Base-by-base conservation (phyloP, 2,113 vertebrate genomes). In the Thunnus thynnus region DNA sequence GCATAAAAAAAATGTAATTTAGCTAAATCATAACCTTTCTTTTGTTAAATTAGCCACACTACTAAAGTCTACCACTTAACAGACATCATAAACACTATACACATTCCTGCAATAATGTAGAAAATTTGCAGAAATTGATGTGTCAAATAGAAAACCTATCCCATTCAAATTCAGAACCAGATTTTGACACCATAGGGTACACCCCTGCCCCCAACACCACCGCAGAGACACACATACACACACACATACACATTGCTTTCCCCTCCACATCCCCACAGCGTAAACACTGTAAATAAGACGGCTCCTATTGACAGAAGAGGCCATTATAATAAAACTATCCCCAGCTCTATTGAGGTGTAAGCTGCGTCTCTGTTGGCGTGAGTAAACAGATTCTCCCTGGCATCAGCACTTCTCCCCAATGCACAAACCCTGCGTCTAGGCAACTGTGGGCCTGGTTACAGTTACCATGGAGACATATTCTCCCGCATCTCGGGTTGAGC, bases 401-500 rank as follows among this genome's bases (percentile, higher is more conserved):
- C 80, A 78, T 93, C 92, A 92, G 91, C 88, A 86, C 51, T 86
- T 91, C 84, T 88, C 62, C 83, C 76, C 50, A 17, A 70, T 14
- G 67, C 82, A 76, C 50, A 72, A 80, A 77, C 69, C 80, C 85
- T 65, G 91, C 88, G 71, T 89, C 90, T 85, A 92, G 88, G 94
- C 91, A 95, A 94, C 94, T 81, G 82, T 79, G 80, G 82, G 82
- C 85, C 86, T 92, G 89, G 91, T 83, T 92, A 90, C 90, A 64
- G 94, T 95, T 95, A 72, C 95, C 90, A 95, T 95, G 93, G 95
- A 90, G 87, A 95, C 78, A 16, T 44, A 75, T 67, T 87, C 47
- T 82, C 4, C 5, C 36, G 79, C 62, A 67, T 78, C 18, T 0
- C 56, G 61, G 80, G 82, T 73, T 30, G 51, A 68, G 77, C 71